A percentile compares a stretch with the other conserved stretches of the same genome.
Evolutionary conservation across 2,797 vertebrate species (phyloP).

Genomic region (Melanotaenia trifasciata): DNA sequence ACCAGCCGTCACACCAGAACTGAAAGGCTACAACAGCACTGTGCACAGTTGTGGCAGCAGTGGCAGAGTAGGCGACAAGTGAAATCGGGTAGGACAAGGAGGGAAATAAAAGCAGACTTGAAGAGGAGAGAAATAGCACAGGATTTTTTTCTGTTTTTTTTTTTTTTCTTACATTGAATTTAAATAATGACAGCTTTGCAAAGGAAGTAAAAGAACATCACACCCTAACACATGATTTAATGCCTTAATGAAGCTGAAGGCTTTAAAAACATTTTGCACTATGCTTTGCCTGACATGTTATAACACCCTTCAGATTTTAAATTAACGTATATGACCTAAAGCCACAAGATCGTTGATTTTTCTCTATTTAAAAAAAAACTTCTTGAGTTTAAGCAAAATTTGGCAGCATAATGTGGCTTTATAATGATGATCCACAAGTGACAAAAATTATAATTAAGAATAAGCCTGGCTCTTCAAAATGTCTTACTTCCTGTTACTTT

Average conservation of each 20-base stretch:
- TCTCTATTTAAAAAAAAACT: background rate
- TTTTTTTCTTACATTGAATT: conserved; percentile 3
- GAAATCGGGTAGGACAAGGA: conserved; percentile 56
- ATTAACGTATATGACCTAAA: conserved; percentile 7
- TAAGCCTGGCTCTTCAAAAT: background rate
- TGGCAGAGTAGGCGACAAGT: conserved; percentile 52
- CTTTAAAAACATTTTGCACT: conserved; percentile 3
- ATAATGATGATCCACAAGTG: background rate
- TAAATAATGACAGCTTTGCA: background rate
- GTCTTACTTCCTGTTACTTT: background rate
- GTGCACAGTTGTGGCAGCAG: conserved; percentile 55
- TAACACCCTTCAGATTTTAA: background rate
- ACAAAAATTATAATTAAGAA: conserved; percentile 28
- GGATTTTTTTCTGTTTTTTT: background rate
- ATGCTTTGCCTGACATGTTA: background rate
- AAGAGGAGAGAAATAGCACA: conserved; percentile 38
- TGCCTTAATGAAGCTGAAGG: conserved; percentile 5
- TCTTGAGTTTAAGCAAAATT: conserved; percentile 8
- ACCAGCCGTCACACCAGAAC: conserved; percentile 59
- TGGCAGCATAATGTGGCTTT: conserved; percentile 1
- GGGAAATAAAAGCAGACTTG: conserved; percentile 59
- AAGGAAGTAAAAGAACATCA: conserved; percentile 3
- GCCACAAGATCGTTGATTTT: conserved; percentile 4
- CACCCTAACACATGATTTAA: background rate
- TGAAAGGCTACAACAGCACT: conserved; percentile 42